Conservation (phyloP, 2,888 invertebrate species). For the Morpho deidamia region DNA sequence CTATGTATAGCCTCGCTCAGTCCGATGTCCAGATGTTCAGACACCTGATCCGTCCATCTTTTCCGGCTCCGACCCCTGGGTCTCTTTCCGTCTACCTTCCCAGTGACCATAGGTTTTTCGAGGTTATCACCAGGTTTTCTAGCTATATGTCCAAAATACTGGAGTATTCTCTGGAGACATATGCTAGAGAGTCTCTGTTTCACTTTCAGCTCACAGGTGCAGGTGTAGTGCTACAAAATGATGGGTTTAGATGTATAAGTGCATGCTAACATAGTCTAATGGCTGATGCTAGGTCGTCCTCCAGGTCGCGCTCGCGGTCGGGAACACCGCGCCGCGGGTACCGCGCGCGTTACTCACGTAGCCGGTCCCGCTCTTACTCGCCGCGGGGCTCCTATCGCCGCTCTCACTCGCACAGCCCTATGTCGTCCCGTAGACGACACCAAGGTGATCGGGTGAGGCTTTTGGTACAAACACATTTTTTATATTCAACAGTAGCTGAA, state of each 20-base stretch:
- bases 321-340: constrained; percentile 73
- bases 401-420: constrained; percentile 87
- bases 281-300: constrained; percentile 18
- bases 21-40: too few species aligned
- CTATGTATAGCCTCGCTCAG: too few species aligned
- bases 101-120: too few species aligned
- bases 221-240: too few species aligned
- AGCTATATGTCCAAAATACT: too few species aligned
- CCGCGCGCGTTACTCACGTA: constrained; percentile 80
- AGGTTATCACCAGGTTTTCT: too few species aligned
- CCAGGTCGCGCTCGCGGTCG: constrained; percentile 78
- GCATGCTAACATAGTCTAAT: background rate
- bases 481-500: constrained; percentile 4
- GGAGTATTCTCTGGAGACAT: too few species aligned
- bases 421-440: constrained; percentile 89
- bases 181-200: too few species aligned
- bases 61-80: too few species aligned
- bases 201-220: too few species aligned
- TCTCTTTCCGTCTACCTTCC: too few species aligned
- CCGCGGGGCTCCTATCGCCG: constrained; percentile 80
- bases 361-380: constrained; percentile 81
- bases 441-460: constrained; percentile 83
- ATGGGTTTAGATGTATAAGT: background rate
- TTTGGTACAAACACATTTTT: constrained; percentile 25
- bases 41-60: too few species aligned